Base-by-base conservation (phyloP, 2,888 invertebrate genomes). In the Athrips mouffetella region DNA sequence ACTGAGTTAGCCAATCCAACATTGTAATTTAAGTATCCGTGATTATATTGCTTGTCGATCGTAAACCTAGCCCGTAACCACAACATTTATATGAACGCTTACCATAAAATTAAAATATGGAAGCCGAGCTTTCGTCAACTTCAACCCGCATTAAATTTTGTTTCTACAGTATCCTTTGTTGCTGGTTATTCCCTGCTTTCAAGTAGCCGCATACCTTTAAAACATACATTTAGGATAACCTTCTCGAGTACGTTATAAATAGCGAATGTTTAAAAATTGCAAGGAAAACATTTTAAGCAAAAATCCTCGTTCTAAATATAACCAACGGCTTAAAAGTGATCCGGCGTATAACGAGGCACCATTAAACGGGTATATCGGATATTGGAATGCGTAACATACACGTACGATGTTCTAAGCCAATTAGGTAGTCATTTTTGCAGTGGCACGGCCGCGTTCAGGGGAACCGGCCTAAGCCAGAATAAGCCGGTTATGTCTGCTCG, bases 341-440 rank as follows among this genome's bases (percentile, higher is more conserved):
- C 57, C 57, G 56, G 62, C 69, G 69, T 73, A 79, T 76, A 70
- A 73, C 70, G 66, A 69, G 73, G 72, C 60, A 63, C 76, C 74
- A 73, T 78, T 79, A 73, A 73, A 73, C 70, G 60, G 75, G 35
- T 71, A 79, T 81, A 83, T 84, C 78, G 78, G 78, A 77, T 82
- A 82, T 80, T 75, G 77, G 78, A 81, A 76, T 76, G 76, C 73
- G 80, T 78, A 76, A 75, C 77, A 74, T 68, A 65, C 67, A 51
- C 41, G 48, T 58, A 69, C 73, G 76, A 75, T 77, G 77, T 80
- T 76, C 80, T 86, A 85, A 86, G 86, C 87, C 87, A 86, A 85
- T 86, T 87, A 87, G 85, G 73, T 81, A 81, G 76, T 80, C 80
- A 85, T 84, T 85, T 87, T 86, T 86, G 78, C 84, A 80, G 73